Evolutionary conservation across 1,140 invertebrate genomes (phyloP), one percentile per base, ranked within the genome.

Genomic region (Pseudomyrmex dendroicus): DNA sequence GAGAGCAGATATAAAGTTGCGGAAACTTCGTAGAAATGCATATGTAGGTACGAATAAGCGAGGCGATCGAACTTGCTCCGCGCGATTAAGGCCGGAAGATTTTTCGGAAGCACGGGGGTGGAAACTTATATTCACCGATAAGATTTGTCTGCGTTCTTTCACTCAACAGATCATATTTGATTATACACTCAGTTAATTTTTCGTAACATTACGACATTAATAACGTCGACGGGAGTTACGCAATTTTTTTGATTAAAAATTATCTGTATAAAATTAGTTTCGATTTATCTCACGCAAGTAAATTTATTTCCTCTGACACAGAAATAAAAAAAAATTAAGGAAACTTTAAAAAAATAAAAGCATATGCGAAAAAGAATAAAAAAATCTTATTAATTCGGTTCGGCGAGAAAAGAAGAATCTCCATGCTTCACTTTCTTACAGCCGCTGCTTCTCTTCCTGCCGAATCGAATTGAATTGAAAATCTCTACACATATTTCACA

Each of bases 41-140:
- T 35, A 74, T 35, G 25, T 25, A 25, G 4, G 7, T 35, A 35
- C 5, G 57, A 63, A 46, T 15, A 52, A 17, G 61, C 61, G 50
- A 64, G 46, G 15, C 10, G 59, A 46, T 20, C 20, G 15, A 64
- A 67, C 46, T 52, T 12, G 20, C 20, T 35, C 5, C 35, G 35
- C 15, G 56, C 73, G 61, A 64, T 76, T 54, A 54, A 76, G 12
- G 50, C 50, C 63, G 63, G 17, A 56, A 10, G 9, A 35, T 77
- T 77, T 77, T 77, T 77, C 63, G 50, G 7, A 35, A 17, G 50
- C 50, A 77, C 25, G 25, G 20, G n/a, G 8, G 25, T 68, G 50
- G 63, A 68, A 77, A 77, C 17, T 77, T 77, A 35, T 35, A 35
- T 12, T 25, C 25, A 13, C 56, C 64, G 74, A 77, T 77, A 68